Conservation (phyloP, 30 jellyfish, hydroid and myxozoan species). For the Hydra vulgaris region DNA sequence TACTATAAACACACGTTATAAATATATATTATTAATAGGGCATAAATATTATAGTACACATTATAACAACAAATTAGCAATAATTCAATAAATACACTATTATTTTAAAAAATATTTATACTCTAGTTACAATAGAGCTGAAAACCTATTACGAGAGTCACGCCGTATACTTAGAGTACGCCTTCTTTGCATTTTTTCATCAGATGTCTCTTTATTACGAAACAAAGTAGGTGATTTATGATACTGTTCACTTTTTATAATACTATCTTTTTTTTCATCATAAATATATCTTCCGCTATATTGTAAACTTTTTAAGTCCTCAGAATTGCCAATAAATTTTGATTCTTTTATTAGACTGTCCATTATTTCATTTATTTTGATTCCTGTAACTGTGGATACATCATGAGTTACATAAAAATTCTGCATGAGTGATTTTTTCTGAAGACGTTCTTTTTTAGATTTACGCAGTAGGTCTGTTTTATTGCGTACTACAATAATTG, state of each 20-base stretch:
- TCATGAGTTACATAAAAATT: conserved; percentile 24
- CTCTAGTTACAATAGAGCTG: background rate
- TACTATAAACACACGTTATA: too few species aligned
- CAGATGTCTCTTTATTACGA: conserved; percentile 17
- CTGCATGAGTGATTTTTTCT: conserved; percentile 17
- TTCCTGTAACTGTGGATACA: conserved; percentile 31
- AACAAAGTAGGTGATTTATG: conserved; percentile 28
- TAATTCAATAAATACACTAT: background rate
- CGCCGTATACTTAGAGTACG: conserved; percentile 13
- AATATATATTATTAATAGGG: too few species aligned
- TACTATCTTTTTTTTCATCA: conserved; percentile 4
- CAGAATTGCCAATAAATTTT: conserved; percentile 23
- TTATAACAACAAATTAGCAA: too few species aligned
- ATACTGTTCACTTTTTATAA: background rate
- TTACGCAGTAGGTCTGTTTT: conserved; percentile 14
- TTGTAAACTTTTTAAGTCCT: conserved; percentile 11
- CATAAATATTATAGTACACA: too few species aligned
- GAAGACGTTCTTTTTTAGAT: conserved; percentile 21
- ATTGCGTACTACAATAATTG: conserved; percentile 33
- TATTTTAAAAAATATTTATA: too few species aligned
- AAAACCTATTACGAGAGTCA: background rate
- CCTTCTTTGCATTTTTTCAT: conserved; percentile 28
- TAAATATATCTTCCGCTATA: conserved; percentile 29
- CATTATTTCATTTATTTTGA: conserved; percentile 31
- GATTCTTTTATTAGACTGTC: conserved; percentile 38